Evolutionary conservation across 2,888 invertebrate genomes (phyloP).

Genomic region (Tubiluchus corallicola): DNA sequence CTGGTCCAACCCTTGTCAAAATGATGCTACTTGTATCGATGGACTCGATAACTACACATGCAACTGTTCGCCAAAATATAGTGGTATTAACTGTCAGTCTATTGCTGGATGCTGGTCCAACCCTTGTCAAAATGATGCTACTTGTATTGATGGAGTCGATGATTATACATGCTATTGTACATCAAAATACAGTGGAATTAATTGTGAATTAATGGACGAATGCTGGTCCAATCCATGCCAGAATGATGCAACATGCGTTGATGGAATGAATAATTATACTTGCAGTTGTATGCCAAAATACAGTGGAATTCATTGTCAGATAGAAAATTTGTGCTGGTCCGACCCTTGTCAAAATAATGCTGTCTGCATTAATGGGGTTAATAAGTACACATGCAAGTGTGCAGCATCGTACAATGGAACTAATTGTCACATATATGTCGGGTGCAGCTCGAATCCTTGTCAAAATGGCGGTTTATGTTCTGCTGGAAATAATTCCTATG

Average conservation of each 20-base stretch:
- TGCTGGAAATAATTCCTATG: not conserved
- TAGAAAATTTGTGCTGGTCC: no score
- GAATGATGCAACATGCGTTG: slow-evolving; percentile 19
- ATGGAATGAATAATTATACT: slow-evolving; percentile 15
- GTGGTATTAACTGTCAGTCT: not conserved
- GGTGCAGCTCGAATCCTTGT: no score
- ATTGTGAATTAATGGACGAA: no score
- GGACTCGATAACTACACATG: not conserved
- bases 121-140: not conserved
- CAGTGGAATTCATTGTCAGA: no score
- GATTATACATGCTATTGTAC: no score
- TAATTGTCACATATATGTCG: no score
- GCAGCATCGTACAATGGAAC: no score
- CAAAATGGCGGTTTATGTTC: not conserved
- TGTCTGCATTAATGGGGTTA: no score
- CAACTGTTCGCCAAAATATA: not conserved
- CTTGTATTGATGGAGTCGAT: no score
- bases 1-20: not conserved
- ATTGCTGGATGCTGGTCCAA: not conserved
- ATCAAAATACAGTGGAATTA: no score
- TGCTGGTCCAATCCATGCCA: slow-evolving; percentile 18
- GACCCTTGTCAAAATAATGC: no score
- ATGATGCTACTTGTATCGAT: not conserved
- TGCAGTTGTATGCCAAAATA: slow-evolving; percentile 19
- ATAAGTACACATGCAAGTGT: no score